Conservation (phyloP, 2,888 invertebrate species). For the Epinotia ramella region DNA sequence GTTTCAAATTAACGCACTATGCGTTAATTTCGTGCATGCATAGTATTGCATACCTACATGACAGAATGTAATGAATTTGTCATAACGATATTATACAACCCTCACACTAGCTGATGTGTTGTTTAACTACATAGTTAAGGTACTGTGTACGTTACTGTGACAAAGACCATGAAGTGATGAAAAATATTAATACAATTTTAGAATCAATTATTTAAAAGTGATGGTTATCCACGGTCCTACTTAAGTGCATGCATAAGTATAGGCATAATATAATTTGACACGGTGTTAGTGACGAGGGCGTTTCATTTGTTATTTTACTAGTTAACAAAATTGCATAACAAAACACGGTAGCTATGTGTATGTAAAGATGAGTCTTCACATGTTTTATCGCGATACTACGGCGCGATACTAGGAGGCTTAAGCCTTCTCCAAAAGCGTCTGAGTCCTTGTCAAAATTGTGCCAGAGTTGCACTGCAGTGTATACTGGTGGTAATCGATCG, state of each 20-base stretch:
- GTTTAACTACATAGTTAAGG: not conserved
- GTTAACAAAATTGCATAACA: not conserved
- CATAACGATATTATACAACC: no score
- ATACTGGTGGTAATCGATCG: no score
- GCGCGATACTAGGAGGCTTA: no score
- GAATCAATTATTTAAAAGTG: constrained; percentile 27
- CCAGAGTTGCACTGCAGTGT: no score
- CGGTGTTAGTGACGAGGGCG: constrained; percentile 19
- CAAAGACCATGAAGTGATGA: constrained; percentile 13
- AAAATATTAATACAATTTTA: constrained; percentile 27
- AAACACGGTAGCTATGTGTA: not conserved
- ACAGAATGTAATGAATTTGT: no score
- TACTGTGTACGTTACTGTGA: not conserved
- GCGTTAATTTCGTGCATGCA: no score
- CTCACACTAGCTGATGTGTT: no score
- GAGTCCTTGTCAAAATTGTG: no score
- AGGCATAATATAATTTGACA: constrained; percentile 20
- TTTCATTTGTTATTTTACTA: not conserved
- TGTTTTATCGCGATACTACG: no score
- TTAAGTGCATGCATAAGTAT: constrained; percentile 22
- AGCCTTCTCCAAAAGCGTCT: no score
- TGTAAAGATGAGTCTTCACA: not conserved
- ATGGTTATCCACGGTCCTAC: constrained; percentile 26
- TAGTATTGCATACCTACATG: no score
- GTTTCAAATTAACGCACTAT: no score